A percentile compares a stretch with the other conserved stretches of the same genome.
phyloP scores from a whole-genome alignment of 2,113 vertebrate species.

The Pachycephala philippinensis region DNA sequence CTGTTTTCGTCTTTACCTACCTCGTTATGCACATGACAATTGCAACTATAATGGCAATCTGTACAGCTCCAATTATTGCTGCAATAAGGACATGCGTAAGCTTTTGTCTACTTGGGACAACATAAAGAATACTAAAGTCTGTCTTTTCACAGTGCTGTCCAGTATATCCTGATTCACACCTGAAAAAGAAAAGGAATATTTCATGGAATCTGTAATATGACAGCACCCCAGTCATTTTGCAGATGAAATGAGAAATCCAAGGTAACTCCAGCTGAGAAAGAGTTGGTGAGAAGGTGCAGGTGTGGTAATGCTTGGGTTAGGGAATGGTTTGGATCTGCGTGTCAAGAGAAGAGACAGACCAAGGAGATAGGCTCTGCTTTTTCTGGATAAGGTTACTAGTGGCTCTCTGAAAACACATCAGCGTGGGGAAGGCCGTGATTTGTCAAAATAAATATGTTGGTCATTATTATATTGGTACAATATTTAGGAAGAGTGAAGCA shows the following conservation, averaged over 20 bases:
- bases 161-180: conserved; percentile 92
- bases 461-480: neutral
- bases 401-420: neutral
- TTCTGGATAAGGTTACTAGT: neutral
- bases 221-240: neutral
- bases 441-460: neutral
- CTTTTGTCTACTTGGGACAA: conserved; percentile 94
- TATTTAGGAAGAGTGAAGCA: neutral
- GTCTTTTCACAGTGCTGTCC: conserved; percentile 91
- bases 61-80: conserved; percentile 93
- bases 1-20: conserved; percentile 65
- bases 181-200: conserved; percentile 62
- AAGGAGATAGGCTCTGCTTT: neutral
- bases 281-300: neutral
- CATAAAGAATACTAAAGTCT: conserved; percentile 96
- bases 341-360: neutral
- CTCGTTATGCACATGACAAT: conserved; percentile 98
- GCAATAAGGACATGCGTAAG: conserved; percentile 96
- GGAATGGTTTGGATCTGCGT: neutral
- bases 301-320: neutral
- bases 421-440: accelerated
- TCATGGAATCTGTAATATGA: neutral
- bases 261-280: neutral
- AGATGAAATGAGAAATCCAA: neutral
- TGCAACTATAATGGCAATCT: conserved; percentile 94